Evolutionary conservation across 1,140 invertebrate species (phyloP), one percentile per base, ranked within the genome.

Genomic region (Oedothorax gibbosus): DNA sequence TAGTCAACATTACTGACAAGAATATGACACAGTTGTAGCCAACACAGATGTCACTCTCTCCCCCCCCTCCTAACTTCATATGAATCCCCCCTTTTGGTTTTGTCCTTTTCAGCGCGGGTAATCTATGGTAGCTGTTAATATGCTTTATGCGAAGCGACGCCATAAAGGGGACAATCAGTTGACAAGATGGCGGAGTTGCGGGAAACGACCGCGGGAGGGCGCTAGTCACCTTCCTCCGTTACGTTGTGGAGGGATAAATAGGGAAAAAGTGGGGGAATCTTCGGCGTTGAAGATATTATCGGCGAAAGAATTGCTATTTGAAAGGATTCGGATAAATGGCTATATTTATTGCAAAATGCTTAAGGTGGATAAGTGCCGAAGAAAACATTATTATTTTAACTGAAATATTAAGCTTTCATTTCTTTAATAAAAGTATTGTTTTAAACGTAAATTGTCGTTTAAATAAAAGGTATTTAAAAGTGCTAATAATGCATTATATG

Each of bases 131-230:
- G 81, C 53, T 72, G 81, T 84, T 84, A 84, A 84, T 84, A 72
- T 84, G 81, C 69, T 84, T 84, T 84, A 84, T 84, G 81, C 76
- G 66, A 57, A 71, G 71, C 50, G 53, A 57, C 71, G 60, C 81
- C 72, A 84, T 84, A 84, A 84, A 75, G 81, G 68, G 81, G 73
- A 84, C 81, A 84, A 84, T 84, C 81, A 76, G 71, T 84, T 84
- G 64, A 84, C 81, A 84, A 84, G 81, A 84, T 84, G 81, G 81
- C 81, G 81, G 81, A 75, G 71, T 69, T 84, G 64, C 81, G 50
- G 35, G 72, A 84, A 66, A 64, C 81, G 49, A 54, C 81, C 81
- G 60, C 72, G 56, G 60, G 71, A 68, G 81, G 81, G 72, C 64
- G 15, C 14, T 72, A 56, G 68, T 84, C 81, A 68, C 57, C 50